These are phyloP conservation scores for Phenganax stokvisi DNA, from an alignment of 92 coral and sea anemone genomes.

Conservation along the genomic window DNA sequence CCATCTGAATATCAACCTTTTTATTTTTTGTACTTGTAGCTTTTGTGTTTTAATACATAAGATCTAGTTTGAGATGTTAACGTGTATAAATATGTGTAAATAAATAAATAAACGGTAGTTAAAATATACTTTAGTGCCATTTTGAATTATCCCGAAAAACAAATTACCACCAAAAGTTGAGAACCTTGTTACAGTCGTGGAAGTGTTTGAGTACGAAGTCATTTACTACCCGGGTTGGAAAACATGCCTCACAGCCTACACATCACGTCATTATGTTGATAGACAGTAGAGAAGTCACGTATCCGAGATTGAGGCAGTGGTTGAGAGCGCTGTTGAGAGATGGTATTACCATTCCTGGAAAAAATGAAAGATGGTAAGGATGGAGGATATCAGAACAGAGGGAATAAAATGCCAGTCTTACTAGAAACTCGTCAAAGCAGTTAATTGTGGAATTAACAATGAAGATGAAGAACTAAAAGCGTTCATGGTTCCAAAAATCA, in stretches of 20 bases:
- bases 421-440: constrained; percentile 1
- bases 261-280: neutral
- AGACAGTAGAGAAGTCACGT: neutral
- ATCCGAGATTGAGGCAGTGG: constrained; percentile 1
- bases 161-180: neutral
- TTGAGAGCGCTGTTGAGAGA: neutral
- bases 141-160: too few species aligned
- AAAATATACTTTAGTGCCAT: too few species aligned
- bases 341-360: neutral
- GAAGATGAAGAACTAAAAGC: constrained; percentile 10
- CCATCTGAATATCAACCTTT: too few species aligned
- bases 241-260: constrained; percentile 7
- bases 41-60: too few species aligned
- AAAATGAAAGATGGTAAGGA: neutral
- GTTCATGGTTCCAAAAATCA: neutral
- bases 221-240: neutral
- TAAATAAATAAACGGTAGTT: too few species aligned
- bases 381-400: constrained; percentile 3
- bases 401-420: neutral
- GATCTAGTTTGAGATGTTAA: too few species aligned
- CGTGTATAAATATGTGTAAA: too few species aligned
- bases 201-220: neutral
- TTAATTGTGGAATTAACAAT: neutral
- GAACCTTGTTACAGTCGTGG: neutral
- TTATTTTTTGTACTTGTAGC: too few species aligned